Conservation (phyloP, 1,140 invertebrate genomes). For the Euura lappo region DNA sequence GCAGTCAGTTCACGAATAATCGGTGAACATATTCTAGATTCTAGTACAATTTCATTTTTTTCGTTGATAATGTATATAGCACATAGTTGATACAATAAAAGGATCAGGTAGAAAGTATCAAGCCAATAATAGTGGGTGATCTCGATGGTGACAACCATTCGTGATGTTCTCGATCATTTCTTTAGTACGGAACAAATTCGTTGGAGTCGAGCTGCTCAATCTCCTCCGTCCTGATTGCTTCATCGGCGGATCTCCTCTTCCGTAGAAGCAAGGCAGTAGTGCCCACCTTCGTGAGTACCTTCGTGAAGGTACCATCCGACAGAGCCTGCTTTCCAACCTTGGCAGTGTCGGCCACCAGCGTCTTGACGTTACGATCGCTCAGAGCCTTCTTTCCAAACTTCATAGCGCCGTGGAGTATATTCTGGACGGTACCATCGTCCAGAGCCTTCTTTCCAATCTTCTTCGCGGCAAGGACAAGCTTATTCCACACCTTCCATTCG, state of each 20-base stretch:
- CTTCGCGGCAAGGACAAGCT: not conserved
- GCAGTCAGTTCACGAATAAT: too few species aligned
- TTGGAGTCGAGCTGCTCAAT: not conserved
- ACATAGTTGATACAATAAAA: too few species aligned
- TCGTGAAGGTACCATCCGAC: not conserved
- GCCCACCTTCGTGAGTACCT: not conserved
- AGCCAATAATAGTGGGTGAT: too few species aligned
- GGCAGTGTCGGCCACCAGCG: too few species aligned
- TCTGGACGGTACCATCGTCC: not conserved
- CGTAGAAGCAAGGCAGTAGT: not conserved
- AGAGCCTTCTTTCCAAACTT: too few species aligned
- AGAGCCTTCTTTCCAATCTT: conserved; percentile 8
- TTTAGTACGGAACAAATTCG: not conserved
- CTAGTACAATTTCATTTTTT: too few species aligned
- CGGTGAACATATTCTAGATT: too few species aligned
- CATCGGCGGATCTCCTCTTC: not conserved
- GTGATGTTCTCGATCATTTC: too few species aligned
- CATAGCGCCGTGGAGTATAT: not conserved
- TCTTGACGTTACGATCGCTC: too few species aligned
- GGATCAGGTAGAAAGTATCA: too few species aligned
- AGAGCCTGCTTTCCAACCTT: conserved; percentile 5
- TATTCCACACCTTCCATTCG: not conserved
- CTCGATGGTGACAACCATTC: too few species aligned
- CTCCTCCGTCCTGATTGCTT: not conserved
- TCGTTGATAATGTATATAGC: too few species aligned